Conservation (phyloP, 2,113 vertebrate species). For the Pipa parva region DNA sequence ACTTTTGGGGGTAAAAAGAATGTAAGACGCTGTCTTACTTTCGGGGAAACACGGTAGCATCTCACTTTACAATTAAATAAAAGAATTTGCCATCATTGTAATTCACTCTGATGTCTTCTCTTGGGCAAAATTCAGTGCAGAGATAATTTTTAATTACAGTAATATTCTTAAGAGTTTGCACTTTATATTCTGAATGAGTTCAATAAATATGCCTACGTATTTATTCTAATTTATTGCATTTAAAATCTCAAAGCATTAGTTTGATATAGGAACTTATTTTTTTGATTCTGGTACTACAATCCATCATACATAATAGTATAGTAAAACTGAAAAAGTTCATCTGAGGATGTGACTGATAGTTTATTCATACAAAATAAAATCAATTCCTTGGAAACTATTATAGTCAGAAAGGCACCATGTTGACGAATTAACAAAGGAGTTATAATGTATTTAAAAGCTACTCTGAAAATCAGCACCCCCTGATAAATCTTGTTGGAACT, state of each 20-base stretch:
- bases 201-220: conserved; percentile 26
- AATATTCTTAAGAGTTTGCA: conserved; percentile 10
- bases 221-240: conserved; percentile 33
- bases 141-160: conserved; percentile 31
- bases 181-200: conserved; percentile 25
- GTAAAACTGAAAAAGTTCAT: conserved; percentile 22
- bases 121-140: conserved; percentile 19
- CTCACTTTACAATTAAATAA: conserved; percentile 15
- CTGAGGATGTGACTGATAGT: conserved; percentile 34
- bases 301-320: conserved; percentile 35
- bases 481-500: conserved; percentile 13
- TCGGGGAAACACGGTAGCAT: too few species aligned
- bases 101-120: conserved; percentile 6
- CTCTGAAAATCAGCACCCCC: conserved; percentile 5
- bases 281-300: conserved; percentile 29
- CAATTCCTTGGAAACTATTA: conserved; percentile 25
- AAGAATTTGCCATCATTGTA: conserved; percentile 7
- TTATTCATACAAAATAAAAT: conserved; percentile 36
- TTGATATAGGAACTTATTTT: conserved; percentile 38
- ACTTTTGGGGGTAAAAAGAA: too few species aligned
- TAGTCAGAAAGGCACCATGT: conserved; percentile 29
- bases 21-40: too few species aligned
- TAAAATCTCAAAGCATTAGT: conserved; percentile 27
- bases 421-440: conserved; percentile 26
- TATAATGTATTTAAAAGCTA: conserved; percentile 22